Evolutionary conservation across 2,797 vertebrate genomes (phyloP).

Genomic region (Lagodon rhomboides): DNA sequence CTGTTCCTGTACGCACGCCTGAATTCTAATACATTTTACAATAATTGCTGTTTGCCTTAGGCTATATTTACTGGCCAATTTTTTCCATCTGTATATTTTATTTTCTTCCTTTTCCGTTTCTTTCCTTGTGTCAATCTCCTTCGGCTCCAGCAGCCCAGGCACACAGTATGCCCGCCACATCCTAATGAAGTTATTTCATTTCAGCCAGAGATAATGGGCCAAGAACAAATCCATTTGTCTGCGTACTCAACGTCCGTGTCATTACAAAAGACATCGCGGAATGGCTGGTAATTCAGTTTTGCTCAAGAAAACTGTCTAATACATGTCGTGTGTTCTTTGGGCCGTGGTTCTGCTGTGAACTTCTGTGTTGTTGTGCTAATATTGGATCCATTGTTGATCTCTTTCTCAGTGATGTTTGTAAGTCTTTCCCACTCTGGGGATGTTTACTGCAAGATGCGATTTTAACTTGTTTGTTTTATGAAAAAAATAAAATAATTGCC

Average conservation of each 20-base stretch:
- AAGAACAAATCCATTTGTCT: constrained; percentile 59
- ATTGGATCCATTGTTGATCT: constrained; percentile 19
- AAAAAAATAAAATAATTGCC: constrained; percentile 19
- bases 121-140: constrained; percentile 3
- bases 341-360: background rate
- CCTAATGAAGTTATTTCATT: constrained; percentile 66
- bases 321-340: constrained; percentile 15
- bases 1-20: too few relatives aligned
- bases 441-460: constrained; percentile 8
- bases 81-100: constrained; percentile 35
- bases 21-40: background rate
- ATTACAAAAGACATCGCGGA: constrained; percentile 58
- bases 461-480: background rate
- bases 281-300: constrained; percentile 46
- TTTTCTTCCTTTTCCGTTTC: background rate
- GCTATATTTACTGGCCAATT: constrained; percentile 17
- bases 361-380: background rate
- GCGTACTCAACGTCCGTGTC: constrained; percentile 53
- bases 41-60: constrained; percentile 13
- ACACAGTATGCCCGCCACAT: constrained; percentile 16
- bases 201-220: constrained; percentile 53
- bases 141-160: constrained; percentile 34
- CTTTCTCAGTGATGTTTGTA: constrained; percentile 4
- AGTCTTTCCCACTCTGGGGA: background rate
- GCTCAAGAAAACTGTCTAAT: constrained; percentile 17